These are phyloP conservation scores for Megalurothrips usitatus DNA, from an alignment of 2,888 invertebrate genomes.

Conservation along the genomic window DNA sequence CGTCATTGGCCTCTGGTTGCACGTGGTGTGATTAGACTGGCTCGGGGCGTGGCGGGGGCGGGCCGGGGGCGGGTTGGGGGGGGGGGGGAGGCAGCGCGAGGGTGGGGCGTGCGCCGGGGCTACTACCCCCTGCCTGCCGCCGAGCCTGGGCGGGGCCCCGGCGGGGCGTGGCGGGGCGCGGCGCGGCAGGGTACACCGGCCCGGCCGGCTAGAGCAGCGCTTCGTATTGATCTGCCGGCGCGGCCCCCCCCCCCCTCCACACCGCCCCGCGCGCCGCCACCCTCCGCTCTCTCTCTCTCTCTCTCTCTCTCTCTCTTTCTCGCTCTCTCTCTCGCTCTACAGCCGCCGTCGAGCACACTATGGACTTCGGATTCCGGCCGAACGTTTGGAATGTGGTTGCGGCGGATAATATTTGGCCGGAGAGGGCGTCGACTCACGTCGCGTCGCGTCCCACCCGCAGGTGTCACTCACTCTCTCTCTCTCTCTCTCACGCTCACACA, in stretches of 20 bases:
- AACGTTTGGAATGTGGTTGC: slow-evolving; percentile 44
- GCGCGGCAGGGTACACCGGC: neutral
- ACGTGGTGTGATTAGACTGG: slow-evolving; percentile 16
- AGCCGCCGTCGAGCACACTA: too few relatives aligned
- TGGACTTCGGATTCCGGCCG: slow-evolving; percentile 35
- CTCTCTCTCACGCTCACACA: too few relatives aligned
- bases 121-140: neutral
- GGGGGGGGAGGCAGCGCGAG: neutral
- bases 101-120: neutral
- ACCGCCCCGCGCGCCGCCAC: neutral
- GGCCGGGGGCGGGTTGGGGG: neutral
- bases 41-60: neutral
- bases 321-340: neutral
- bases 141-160: neutral
- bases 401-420: slow-evolving; percentile 44
- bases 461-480: too few relatives aligned
- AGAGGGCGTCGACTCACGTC: slow-evolving; percentile 21
- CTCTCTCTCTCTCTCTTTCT: neutral
- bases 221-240: slow-evolving; percentile 15
- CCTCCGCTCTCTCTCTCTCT: neutral
- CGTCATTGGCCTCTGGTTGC: slow-evolving; percentile 1
- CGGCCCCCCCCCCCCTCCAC: neutral
- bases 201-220: neutral
- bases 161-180: too few relatives aligned
- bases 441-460: too few relatives aligned